Conservation (phyloP, 2,797 vertebrate species). For the Chaetophractus vellerosus region DNA sequence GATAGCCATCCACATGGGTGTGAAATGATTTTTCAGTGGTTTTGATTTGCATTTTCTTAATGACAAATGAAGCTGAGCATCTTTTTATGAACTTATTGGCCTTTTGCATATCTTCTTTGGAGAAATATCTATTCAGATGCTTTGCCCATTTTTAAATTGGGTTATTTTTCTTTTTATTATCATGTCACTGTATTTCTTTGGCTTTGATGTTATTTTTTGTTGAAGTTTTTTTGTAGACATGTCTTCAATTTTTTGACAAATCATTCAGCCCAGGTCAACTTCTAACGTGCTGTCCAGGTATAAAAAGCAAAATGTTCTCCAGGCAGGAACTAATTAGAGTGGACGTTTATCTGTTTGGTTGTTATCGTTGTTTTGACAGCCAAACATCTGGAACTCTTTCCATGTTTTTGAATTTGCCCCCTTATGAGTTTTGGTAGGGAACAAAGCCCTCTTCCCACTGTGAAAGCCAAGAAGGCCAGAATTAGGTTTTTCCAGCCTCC, state of each 20-base stretch:
- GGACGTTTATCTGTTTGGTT: not conserved
- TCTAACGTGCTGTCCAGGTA: not conserved
- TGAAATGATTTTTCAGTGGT: not conserved
- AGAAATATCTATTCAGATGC: not conserved
- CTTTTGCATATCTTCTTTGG: not conserved
- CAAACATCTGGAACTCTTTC: not conserved
- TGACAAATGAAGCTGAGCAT: not conserved
- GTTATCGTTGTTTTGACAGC: not conserved
- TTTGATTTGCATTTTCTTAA: not conserved
- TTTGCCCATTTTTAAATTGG: not conserved
- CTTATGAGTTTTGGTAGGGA: not conserved
- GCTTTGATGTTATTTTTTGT: not conserved
- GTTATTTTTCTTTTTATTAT: not conserved
- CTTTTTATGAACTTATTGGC: not conserved
- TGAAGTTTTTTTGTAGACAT: not conserved
- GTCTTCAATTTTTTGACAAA: constrained; percentile 39
- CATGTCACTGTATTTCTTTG: constrained; percentile 9
- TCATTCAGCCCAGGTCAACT: not conserved
- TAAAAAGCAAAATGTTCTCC: not conserved
- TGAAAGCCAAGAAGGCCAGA: not conserved
- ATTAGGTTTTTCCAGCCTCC: not conserved
- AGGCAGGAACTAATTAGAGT: not conserved
- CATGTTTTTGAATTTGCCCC: not conserved
- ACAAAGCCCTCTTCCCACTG: not conserved
- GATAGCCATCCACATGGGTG: not conserved